Conservation (phyloP, 2,888 invertebrate genomes). For the Trichacis sp. region DNA sequence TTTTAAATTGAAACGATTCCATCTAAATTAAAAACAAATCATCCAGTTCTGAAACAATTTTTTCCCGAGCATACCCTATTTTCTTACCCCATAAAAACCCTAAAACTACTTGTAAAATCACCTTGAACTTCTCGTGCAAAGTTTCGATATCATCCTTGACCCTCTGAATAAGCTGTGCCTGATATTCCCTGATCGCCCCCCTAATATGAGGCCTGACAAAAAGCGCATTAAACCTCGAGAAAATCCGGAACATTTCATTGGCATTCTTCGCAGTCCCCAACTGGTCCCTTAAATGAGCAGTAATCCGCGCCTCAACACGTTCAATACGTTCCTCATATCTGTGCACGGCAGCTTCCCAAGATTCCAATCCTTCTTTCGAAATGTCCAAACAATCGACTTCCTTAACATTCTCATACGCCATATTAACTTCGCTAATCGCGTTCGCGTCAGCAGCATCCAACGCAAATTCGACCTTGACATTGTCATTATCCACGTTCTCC, state of each 20-base stretch:
- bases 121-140: conserved; percentile 98
- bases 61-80: no score
- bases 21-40: no score
- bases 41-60: neutral
- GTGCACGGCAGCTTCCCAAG: conserved; percentile 97
- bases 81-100: no score
- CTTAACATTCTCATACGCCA: conserved; percentile 98
- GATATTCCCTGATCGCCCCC: conserved; percentile 98
- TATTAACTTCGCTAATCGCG: conserved; percentile 93
- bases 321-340: conserved; percentile 98
- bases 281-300: conserved; percentile 96
- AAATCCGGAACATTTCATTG: conserved; percentile 99
- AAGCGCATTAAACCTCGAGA: conserved; percentile 97
- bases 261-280: conserved; percentile 98
- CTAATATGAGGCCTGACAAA: conserved; percentile 99
- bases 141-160: conserved; percentile 99
- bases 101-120: no score
- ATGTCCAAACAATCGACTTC: conserved; percentile 99
- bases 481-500: conserved; percentile 59
- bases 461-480: conserved; percentile 71
- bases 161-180: conserved; percentile 97
- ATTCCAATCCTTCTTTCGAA: conserved; percentile 94
- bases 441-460: conserved; percentile 95
- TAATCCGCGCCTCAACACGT: conserved; percentile 97
- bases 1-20: no score